Evolutionary conservation across 2,113 vertebrate species (phyloP).

Genomic region (Tragelaphus scriptus): DNA sequence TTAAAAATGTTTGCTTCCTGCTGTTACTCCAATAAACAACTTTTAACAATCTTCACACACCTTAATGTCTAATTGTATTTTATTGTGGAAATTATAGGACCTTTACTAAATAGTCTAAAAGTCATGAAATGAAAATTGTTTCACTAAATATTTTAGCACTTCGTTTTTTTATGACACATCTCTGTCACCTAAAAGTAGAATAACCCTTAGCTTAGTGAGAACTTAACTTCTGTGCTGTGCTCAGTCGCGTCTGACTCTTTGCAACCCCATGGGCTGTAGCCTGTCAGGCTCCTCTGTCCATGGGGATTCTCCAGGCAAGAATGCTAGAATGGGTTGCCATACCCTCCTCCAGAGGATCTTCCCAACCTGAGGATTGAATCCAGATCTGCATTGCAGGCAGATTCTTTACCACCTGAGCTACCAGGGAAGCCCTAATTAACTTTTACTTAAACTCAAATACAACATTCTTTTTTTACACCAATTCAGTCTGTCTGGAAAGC

Average conservation of each 20-base stretch:
- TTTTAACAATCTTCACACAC: neutral
- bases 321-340: neutral
- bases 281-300: neutral
- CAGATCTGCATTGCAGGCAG: neutral
- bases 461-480: neutral
- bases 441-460: neutral
- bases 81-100: neutral
- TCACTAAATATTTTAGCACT: neutral
- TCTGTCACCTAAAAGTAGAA: neutral
- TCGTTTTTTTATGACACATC: neutral
- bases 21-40: neutral
- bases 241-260: neutral
- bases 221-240: neutral
- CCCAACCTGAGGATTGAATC: neutral
- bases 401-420: neutral
- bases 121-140: neutral
- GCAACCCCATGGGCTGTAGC: neutral
- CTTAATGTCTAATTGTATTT: slow-evolving; percentile 3
- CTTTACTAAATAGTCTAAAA: neutral
- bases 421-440: neutral
- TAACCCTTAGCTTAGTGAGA: neutral
- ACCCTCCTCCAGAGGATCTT: neutral
- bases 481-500: neutral
- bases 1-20: neutral
- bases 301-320: neutral